Evolutionary conservation across 2,797 vertebrate species (phyloP).

Genomic region (Phylloscopus collybita): DNA sequence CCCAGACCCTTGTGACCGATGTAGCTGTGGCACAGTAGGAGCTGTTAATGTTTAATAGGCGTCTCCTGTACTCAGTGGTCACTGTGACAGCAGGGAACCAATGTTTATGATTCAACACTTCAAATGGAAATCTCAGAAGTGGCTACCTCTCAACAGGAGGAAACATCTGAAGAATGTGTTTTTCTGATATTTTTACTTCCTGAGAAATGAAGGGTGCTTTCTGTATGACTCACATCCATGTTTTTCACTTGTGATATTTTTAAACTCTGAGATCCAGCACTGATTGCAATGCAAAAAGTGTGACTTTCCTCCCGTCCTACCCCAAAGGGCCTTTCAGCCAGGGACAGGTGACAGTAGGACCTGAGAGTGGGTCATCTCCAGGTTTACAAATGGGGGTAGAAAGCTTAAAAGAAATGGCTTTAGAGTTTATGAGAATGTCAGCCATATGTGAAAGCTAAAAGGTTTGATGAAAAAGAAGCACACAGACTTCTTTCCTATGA

Average conservation of each 20-base stretch:
- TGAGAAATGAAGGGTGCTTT: conserved; percentile 53
- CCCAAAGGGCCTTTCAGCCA: not conserved
- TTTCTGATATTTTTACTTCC: conserved; percentile 45
- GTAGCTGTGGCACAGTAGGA: not conserved
- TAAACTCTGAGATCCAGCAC: conserved; percentile 35
- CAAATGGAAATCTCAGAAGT: conserved; percentile 18
- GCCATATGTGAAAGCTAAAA: not conserved
- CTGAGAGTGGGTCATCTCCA: not conserved
- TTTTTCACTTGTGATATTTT: conserved; percentile 74
- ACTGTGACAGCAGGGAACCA: not conserved
- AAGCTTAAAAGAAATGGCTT: not conserved
- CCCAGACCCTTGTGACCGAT: not conserved
- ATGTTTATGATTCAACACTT: conserved; percentile 16
- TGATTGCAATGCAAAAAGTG: conserved; percentile 17
- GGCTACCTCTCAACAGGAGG: conserved; percentile 28
- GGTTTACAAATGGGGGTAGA: not conserved
- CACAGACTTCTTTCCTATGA: not conserved
- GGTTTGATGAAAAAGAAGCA: not conserved
- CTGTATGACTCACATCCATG: conserved; percentile 66
- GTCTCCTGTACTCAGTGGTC: not conserved
- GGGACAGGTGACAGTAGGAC: not conserved
- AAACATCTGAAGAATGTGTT: conserved; percentile 53
- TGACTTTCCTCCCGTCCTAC: not conserved
- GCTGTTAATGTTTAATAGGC: not conserved
- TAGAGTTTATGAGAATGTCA: not conserved